phyloP scores from a whole-genome alignment of 2,113 vertebrate genomes.

The Serinus canaria region DNA sequence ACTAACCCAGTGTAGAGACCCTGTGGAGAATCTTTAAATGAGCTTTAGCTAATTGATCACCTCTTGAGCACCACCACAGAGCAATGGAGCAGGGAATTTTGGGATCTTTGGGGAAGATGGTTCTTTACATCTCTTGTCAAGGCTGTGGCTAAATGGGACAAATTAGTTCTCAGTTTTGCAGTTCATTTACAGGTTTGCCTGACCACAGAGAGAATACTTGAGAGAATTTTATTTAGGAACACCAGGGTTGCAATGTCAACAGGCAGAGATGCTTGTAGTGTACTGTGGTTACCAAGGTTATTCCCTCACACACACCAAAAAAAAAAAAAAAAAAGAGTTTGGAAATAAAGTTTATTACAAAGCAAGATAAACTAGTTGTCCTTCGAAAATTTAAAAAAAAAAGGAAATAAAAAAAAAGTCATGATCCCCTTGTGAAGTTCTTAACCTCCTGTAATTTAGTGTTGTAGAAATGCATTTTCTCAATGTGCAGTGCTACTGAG shows the following conservation, averaged over 20 bases:
- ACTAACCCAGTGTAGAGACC: not conserved
- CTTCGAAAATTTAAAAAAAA: not conserved
- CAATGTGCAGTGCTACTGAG: not conserved
- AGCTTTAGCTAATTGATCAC: not conserved
- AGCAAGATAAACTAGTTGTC: not conserved
- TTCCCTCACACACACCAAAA: not conserved
- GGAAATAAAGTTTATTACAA: not conserved
- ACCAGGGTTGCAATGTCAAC: not conserved
- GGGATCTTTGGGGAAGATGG: not conserved
- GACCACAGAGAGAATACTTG: not conserved
- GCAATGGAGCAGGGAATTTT: not conserved
- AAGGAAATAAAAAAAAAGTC: not conserved
- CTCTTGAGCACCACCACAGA: not conserved
- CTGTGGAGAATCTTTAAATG: not conserved
- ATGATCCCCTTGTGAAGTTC: constrained; percentile 24
- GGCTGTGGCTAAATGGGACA: not conserved
- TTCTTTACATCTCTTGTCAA: not conserved
- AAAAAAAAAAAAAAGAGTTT: not conserved
- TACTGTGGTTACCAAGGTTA: not conserved
- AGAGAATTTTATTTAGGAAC: not conserved
- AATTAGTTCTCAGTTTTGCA: not conserved
- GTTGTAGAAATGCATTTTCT: constrained; percentile 21
- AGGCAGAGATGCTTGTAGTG: not conserved
- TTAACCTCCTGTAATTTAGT: constrained; percentile 19
- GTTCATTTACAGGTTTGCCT: not conserved